A percentile compares a stretch with the other conserved stretches of the same genome.
phyloP scores from a whole-genome alignment of 2,797 vertebrate species.

The Carcharodon carcharias region DNA sequence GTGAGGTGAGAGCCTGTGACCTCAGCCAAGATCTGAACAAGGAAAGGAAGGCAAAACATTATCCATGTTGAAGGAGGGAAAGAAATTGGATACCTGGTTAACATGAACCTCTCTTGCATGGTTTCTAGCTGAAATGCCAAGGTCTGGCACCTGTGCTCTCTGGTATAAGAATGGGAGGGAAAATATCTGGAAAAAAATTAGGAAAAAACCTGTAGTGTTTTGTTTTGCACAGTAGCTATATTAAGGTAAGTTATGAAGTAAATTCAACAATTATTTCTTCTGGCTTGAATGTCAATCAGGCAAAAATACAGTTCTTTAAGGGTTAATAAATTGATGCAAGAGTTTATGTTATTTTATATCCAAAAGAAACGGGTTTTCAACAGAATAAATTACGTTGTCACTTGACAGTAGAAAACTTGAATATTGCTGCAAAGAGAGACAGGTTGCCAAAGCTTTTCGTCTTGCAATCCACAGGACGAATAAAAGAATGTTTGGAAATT shows the following conservation, averaged over 20 bases:
- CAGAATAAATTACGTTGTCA: not conserved
- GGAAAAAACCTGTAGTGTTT: not conserved
- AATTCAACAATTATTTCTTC: not conserved
- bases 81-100: not conserved
- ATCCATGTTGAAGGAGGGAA: not conserved
- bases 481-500: not conserved
- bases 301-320: not conserved
- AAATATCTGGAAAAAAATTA: not conserved
- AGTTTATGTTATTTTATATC: not conserved
- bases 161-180: not conserved
- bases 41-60: not conserved
- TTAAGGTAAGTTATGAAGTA: not conserved
- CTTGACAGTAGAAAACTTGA: not conserved
- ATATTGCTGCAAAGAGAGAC: not conserved
- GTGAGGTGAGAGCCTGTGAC: not conserved
- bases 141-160: not conserved
- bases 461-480: not conserved
- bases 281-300: not conserved
- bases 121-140: not conserved
- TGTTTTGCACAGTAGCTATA: not conserved
- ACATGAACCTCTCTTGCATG: not conserved
- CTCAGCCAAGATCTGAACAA: not conserved
- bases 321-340: not conserved
- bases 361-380: not conserved
- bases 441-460: not conserved